Evolutionary conservation across 2,113 vertebrate species (phyloP).

Genomic region (Anolis carolinensis): DNA sequence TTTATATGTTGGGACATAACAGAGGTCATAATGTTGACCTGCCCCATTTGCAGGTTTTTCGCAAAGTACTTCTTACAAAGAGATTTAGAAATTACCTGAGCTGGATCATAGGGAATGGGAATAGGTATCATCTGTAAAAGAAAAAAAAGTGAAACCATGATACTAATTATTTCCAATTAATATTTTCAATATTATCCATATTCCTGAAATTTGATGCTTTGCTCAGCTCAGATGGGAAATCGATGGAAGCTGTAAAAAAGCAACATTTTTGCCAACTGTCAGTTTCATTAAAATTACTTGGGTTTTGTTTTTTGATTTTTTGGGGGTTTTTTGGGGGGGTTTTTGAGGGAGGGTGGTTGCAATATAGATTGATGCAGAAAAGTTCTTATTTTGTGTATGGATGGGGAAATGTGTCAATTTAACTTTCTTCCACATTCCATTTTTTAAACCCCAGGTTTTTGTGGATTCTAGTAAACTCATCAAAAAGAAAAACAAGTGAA

Average conservation of each 20-base stretch:
- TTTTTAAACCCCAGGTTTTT: no score
- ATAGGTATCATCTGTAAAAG: conserved; percentile 45
- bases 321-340: no score
- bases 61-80: no score
- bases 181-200: background rate
- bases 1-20: background rate
- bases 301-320: no score
- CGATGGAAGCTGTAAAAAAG: background rate
- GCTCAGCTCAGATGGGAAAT: background rate
- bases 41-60: no score
- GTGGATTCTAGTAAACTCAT: no score
- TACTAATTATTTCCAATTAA: background rate
- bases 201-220: background rate
- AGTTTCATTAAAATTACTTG: no score
- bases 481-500: no score
- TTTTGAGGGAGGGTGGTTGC: no score
- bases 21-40: background rate
- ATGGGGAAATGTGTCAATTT: no score
- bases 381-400: no score
- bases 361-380: background rate
- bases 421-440: no score
- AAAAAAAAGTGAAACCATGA: background rate
- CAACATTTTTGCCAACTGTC: background rate
- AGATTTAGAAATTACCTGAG: conserved; percentile 39
- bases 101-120: conserved; percentile 51